These are phyloP conservation scores for Dascillus cervinus DNA, from an alignment of 2,888 invertebrate genomes.

Conservation along the genomic window DNA sequence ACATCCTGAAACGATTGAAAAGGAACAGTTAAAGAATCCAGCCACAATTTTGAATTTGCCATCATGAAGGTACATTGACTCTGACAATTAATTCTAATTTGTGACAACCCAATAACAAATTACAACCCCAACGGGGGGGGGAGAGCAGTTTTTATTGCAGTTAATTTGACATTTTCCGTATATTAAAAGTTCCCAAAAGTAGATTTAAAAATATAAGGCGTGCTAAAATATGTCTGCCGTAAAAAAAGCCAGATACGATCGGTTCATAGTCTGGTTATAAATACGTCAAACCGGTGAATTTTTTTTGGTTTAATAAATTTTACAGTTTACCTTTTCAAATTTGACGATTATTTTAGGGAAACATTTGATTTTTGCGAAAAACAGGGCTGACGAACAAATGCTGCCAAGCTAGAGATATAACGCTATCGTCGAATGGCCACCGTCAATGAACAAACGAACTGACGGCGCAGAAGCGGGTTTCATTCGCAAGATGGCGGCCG, in stretches of 20 bases:
- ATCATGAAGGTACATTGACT: too few relatives aligned
- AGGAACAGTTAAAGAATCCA: too few relatives aligned
- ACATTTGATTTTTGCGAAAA: conserved; percentile 40
- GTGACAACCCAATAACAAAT: too few relatives aligned
- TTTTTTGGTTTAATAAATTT: conserved; percentile 2
- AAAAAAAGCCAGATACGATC: conserved; percentile 9
- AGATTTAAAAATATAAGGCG: conserved; percentile 13
- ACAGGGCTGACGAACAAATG: conserved; percentile 45
- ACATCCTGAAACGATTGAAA: conserved; percentile 33
- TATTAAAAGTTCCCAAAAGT: conserved; percentile 18
- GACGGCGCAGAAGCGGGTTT: too few relatives aligned
- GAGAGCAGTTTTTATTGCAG: too few relatives aligned
- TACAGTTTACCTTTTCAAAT: conserved; percentile 36
- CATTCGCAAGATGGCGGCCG: conserved; percentile 12
- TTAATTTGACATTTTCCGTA: too few relatives aligned
- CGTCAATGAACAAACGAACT: too few relatives aligned
- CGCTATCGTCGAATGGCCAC: too few relatives aligned
- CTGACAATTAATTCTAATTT: too few relatives aligned
- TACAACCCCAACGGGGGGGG: too few relatives aligned
- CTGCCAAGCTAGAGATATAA: conserved; percentile 38
- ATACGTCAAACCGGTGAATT: conserved; percentile 14
- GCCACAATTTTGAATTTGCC: too few relatives aligned
- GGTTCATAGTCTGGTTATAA: too few relatives aligned
- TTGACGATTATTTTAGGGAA: conserved; percentile 39
- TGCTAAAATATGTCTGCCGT: conserved; percentile 22